Evolutionary conservation across 2,888 invertebrate species (phyloP).

Genomic region (Cylloceria caligata): DNA sequence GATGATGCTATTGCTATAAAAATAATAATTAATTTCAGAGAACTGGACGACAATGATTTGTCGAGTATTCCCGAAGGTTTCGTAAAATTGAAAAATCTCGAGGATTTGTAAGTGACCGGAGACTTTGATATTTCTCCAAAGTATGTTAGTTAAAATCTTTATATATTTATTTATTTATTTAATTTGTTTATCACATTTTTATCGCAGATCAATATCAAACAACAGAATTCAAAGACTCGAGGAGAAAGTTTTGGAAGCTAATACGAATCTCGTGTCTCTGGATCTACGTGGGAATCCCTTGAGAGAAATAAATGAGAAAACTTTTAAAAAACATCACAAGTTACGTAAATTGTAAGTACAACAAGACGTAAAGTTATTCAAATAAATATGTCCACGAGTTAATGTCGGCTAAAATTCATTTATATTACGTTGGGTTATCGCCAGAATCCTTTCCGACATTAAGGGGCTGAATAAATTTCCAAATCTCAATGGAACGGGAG

Average conservation of each 20-base stretch:
- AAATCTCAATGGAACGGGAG: constrained; percentile 91
- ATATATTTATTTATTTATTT: constrained; percentile 22
- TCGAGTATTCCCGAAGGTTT: constrained; percentile 91
- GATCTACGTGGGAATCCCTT: constrained; percentile 90
- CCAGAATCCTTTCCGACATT: constrained; percentile 94
- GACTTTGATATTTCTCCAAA: not conserved
- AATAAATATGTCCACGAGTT: not conserved
- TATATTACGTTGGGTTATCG: not conserved
- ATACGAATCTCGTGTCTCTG: constrained; percentile 89
- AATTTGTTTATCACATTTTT: not conserved
- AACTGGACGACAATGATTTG: constrained; percentile 91
- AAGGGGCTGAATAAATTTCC: constrained; percentile 93
- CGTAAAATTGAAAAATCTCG: constrained; percentile 90
- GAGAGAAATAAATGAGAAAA: constrained; percentile 76
- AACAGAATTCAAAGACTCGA: constrained; percentile 92
- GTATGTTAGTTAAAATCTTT: constrained; percentile 13
- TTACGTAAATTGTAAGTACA: constrained; percentile 92
- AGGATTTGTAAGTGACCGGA: constrained; percentile 91
- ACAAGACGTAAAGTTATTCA: not conserved
- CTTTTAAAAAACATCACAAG: constrained; percentile 88
- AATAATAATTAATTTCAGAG: constrained; percentile 86
- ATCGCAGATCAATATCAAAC: constrained; percentile 91
- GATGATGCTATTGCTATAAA: not conserved
- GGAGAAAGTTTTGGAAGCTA: constrained; percentile 89
- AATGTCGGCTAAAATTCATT: not conserved